Evolutionary conservation across 2,113 vertebrate genomes (phyloP).

Genomic region (Dasyprocta punctata): DNA sequence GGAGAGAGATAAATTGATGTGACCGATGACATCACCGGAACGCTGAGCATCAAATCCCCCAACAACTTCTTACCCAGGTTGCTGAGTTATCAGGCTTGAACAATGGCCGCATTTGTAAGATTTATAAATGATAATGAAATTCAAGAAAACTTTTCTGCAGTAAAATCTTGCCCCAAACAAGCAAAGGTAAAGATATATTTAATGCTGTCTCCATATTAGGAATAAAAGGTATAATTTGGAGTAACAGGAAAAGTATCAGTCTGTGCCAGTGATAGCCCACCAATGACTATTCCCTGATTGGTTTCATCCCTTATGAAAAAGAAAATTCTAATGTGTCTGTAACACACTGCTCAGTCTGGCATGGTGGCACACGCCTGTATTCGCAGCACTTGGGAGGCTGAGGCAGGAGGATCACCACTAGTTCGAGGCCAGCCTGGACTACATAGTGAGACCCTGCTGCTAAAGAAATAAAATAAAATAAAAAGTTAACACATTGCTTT

Average conservation of each 20-base stretch:
- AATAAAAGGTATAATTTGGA: not conserved
- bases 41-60: not conserved
- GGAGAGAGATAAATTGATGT: not conserved
- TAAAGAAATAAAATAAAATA: too few species aligned
- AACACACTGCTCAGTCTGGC: not conserved
- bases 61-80: not conserved
- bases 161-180: not conserved
- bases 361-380: too few species aligned
- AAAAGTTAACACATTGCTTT: not conserved
- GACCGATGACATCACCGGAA: not conserved
- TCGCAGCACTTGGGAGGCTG: too few species aligned
- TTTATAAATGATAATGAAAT: not conserved
- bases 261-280: not conserved
- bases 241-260: not conserved
- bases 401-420: too few species aligned
- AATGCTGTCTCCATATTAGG: not conserved
- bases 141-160: not conserved
- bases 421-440: too few species aligned
- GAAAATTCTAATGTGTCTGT: not conserved
- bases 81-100: not conserved
- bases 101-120: not conserved
- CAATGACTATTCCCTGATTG: not conserved
- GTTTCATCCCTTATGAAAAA: not conserved
- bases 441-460: too few species aligned
- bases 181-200: not conserved